Evolutionary conservation across 2,888 invertebrate genomes (phyloP).

Genomic region (Glaucopsyche alexis): DNA sequence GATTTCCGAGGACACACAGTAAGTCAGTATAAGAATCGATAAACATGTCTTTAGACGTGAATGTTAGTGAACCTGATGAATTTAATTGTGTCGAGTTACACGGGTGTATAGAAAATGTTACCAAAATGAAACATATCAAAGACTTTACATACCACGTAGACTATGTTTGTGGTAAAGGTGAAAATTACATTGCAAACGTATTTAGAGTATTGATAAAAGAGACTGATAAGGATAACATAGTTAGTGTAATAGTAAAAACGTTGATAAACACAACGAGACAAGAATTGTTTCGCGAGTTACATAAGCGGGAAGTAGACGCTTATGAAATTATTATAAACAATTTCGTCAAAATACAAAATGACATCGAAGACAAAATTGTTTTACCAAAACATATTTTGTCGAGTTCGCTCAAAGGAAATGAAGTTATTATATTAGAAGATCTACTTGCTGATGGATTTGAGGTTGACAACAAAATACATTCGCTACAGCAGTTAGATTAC

Average conservation of each 20-base stretch:
- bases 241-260: constrained; percentile 64
- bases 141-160: constrained; percentile 66
- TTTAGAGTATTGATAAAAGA: constrained; percentile 61
- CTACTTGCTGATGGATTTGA: constrained; percentile 54
- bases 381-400: constrained; percentile 57
- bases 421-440: constrained; percentile 65
- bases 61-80: constrained; percentile 69
- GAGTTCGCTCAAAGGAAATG: constrained; percentile 51
- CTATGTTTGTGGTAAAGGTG: constrained; percentile 58
- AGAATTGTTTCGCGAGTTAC: constrained; percentile 62
- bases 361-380: constrained; percentile 46
- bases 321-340: constrained; percentile 55
- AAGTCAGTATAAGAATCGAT: constrained; percentile 1
- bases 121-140: constrained; percentile 50
- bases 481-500: constrained; percentile 51
- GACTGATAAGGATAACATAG: constrained; percentile 45
- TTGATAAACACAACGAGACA: constrained; percentile 62
- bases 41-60: constrained; percentile 71
- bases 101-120: constrained; percentile 54
- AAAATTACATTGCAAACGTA: constrained; percentile 63
- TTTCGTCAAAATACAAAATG: constrained; percentile 52
- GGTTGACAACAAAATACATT: constrained; percentile 50
- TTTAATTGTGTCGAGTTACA: constrained; percentile 65
- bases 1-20: constrained; percentile 23
- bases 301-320: constrained; percentile 60